Percentiles rank a stretch among this genome's conserved stretches.
phyloP scores from a whole-genome alignment of 2,797 vertebrate genomes.

The Gastrophryne carolinensis region DNA sequence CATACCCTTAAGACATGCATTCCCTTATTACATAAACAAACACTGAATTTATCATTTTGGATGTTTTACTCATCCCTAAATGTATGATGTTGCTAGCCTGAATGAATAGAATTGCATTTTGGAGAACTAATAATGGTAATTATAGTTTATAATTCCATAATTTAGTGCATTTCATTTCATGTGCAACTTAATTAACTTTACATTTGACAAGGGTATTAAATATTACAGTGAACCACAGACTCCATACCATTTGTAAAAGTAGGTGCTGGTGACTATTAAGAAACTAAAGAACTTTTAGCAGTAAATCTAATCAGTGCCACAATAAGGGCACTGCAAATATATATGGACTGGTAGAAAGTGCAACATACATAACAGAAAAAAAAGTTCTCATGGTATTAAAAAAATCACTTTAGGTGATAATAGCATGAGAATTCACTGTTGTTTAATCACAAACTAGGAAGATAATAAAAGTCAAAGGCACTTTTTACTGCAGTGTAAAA shows the following conservation, averaged over 20 bases:
- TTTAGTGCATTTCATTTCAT: no score
- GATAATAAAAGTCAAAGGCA: no score
- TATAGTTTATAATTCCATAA: background rate
- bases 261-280: background rate
- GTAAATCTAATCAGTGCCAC: background rate
- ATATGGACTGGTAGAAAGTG: no score
- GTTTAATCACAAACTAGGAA: no score
- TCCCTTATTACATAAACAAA: conserved; percentile 13
- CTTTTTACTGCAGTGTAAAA: no score
- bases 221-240: conserved; percentile 1
- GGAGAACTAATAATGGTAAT: background rate
- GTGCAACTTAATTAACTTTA: background rate
- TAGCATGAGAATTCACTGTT: no score
- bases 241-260: background rate
- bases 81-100: background rate
- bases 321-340: no score
- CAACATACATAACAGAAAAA: no score
- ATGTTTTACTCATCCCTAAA: background rate
- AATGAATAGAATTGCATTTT: background rate
- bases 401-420: no score
- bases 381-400: no score
- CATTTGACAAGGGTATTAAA: background rate
- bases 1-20: background rate
- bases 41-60: background rate
- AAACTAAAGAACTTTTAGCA: background rate